These are phyloP conservation scores for Ginglymostoma cirratum DNA, from an alignment of 2,113 vertebrate genomes.

Conservation along the genomic window DNA sequence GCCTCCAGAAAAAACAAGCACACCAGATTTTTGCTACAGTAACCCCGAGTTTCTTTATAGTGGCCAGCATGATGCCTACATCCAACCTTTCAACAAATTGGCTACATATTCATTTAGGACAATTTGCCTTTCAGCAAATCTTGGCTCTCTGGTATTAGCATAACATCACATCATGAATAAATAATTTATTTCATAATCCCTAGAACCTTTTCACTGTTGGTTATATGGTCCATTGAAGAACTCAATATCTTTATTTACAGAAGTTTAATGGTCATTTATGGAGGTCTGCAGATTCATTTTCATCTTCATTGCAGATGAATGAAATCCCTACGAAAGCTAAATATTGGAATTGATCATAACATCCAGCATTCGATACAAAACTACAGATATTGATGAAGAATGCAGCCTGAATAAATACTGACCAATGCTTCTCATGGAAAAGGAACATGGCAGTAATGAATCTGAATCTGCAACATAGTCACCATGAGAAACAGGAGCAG, in stretches of 20 bases:
- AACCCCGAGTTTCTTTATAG: background rate
- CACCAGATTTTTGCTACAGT: background rate
- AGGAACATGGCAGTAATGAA: no score
- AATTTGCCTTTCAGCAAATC: background rate
- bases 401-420: no score
- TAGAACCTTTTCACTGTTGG: background rate
- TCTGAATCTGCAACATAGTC: no score
- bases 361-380: no score
- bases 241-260: background rate
- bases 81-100: background rate
- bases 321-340: background rate
- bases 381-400: no score
- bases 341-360: background rate
- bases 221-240: background rate
- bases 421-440: no score
- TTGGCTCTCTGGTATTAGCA: background rate
- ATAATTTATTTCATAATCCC: background rate
- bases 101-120: background rate
- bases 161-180: background rate
- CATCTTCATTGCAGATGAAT: background rate
- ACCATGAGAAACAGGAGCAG: no score
- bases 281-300: background rate
- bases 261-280: background rate
- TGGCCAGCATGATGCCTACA: background rate
- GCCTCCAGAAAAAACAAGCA: background rate